Conservation (phyloP, 2,113 vertebrate genomes). For the Heterocephalus glaber region DNA sequence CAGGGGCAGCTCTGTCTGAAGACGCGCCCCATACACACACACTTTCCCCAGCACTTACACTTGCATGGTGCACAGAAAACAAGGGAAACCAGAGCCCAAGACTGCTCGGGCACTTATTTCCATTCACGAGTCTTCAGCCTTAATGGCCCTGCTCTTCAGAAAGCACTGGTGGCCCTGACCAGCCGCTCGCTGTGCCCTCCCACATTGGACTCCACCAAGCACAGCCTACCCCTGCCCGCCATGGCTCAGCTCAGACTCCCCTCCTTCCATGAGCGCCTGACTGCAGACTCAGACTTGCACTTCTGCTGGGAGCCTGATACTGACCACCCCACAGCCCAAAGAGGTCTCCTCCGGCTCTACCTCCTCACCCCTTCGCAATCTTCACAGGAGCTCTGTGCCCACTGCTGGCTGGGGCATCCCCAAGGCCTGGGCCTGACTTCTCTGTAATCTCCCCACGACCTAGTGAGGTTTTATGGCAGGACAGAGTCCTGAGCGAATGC, state of each 20-base stretch:
- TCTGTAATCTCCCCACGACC: not conserved
- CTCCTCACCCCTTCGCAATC: fast-evolving
- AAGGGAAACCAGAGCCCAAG: not conserved
- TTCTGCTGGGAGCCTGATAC: not conserved
- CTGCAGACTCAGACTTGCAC: not conserved
- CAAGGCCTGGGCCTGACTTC: not conserved
- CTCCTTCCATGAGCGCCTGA: not conserved
- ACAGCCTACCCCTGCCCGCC: not conserved
- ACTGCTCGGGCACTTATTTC: not conserved
- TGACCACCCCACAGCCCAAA: not conserved
- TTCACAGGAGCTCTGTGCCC: not conserved
- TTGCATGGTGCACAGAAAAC: not conserved
- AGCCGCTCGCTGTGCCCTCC: not conserved
- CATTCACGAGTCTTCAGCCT: not conserved
- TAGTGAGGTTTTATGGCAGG: not conserved
- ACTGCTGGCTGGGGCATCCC: not conserved
- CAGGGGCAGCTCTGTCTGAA: not conserved
- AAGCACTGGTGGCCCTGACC: not conserved
- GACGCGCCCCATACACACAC: fast-evolving
- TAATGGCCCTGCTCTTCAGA: not conserved
- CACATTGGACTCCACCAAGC: not conserved
- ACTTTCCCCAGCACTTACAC: not conserved
- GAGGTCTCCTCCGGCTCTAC: not conserved
- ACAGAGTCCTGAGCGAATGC: not conserved
- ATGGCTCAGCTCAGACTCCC: not conserved